Evolutionary conservation across 2,888 invertebrate genomes (phyloP).

Genomic region (Agrochola litura): DNA sequence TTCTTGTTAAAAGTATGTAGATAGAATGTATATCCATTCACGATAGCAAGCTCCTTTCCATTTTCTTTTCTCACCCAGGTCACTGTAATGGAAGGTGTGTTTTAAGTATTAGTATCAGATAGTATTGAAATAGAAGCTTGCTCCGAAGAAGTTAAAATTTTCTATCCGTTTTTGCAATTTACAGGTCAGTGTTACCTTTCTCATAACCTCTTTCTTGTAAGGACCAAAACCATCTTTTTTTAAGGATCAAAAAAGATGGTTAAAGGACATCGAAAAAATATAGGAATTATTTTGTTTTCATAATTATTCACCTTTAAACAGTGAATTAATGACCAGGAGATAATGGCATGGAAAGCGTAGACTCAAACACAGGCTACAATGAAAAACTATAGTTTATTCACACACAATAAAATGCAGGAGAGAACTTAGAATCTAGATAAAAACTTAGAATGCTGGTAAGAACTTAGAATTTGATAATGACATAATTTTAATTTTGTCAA

Average conservation of each 20-base stretch:
- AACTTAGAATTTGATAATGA: not conserved
- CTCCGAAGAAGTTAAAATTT: not conserved
- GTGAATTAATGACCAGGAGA: too few species aligned
- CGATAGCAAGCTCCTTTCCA: slow-evolving; percentile 64
- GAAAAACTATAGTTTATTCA: not conserved
- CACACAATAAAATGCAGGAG: not conserved
- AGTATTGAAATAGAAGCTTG: not conserved
- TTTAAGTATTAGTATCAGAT: not conserved
- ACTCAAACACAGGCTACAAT: not conserved
- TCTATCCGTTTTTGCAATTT: not conserved
- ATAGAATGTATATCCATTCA: slow-evolving; percentile 39
- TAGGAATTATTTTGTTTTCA: not conserved
- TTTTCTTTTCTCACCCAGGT: slow-evolving; percentile 41
- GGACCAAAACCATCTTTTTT: too few species aligned
- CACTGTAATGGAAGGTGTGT: slow-evolving; percentile 24
- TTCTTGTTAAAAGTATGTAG: not conserved
- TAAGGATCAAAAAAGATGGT: not conserved
- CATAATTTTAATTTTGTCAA: not conserved
- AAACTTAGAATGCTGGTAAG: too few species aligned
- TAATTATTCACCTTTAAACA: not conserved
- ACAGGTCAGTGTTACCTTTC: not conserved
- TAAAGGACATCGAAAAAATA: not conserved
- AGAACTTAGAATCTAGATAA: not conserved
- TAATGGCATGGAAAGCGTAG: not conserved
- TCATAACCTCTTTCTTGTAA: not conserved